These are phyloP conservation scores for Eurois occulta DNA, from an alignment of 2,888 invertebrate species.

Conservation along the genomic window DNA sequence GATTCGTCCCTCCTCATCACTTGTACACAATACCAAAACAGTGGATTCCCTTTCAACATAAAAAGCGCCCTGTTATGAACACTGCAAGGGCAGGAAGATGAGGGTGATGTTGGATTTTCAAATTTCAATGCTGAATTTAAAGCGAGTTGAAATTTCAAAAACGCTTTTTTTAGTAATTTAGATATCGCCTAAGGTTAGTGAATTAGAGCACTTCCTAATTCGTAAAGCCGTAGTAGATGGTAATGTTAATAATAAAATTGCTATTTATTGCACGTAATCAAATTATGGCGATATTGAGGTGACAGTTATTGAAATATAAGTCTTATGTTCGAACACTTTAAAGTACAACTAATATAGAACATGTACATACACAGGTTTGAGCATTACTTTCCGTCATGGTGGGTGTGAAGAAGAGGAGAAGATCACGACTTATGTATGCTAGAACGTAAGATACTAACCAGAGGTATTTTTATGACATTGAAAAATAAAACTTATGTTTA, in stretches of 20 bases:
- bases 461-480: not conserved
- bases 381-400: conserved; percentile 71
- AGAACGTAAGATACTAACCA: not conserved
- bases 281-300: conserved; percentile 26
- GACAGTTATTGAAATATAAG: conserved; percentile 51
- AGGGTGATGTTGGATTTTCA: not conserved
- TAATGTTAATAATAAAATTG: conserved; percentile 31
- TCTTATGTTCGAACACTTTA: conserved; percentile 54
- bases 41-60: no score
- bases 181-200: not conserved
- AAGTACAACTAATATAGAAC: conserved; percentile 46
- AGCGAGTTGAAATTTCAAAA: not conserved
- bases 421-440: not conserved
- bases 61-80: not conserved
- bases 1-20: no score
- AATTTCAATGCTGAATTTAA: not conserved
- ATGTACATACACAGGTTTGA: conserved; percentile 63
- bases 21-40: no score
- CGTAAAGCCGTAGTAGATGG: not conserved
- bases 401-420: conserved; percentile 45
- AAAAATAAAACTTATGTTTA: conserved; percentile 23
- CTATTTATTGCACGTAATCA: conserved; percentile 42
- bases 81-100: not conserved
- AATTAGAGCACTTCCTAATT: conserved; percentile 10
- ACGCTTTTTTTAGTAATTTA: not conserved